Evolutionary conservation across 2,797 vertebrate species (phyloP).

Genomic region (Poecile montanus): DNA sequence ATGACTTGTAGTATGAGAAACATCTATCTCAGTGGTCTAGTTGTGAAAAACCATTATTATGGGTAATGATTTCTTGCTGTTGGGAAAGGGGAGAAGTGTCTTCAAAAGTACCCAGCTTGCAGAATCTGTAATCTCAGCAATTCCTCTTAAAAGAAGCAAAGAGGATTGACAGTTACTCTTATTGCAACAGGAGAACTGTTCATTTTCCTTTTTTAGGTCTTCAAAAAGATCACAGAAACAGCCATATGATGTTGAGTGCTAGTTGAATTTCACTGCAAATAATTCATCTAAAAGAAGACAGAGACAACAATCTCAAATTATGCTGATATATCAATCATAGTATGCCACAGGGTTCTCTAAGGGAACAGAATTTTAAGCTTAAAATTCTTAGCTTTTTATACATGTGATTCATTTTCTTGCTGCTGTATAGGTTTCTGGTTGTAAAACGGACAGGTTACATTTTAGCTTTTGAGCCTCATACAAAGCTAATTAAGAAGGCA

Average conservation of each 20-base stretch:
- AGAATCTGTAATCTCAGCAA: neutral
- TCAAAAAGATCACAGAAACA: neutral
- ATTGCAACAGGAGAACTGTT: neutral
- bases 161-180: neutral
- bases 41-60: neutral
- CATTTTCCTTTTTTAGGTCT: conserved; percentile 4
- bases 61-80: neutral
- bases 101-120: neutral
- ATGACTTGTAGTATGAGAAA: neutral
- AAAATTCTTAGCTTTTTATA: neutral
- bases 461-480: neutral
- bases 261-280: conserved; percentile 14
- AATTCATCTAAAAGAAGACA: neutral
- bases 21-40: neutral
- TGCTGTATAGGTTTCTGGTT: neutral
- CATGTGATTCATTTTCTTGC: neutral
- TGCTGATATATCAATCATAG: neutral
- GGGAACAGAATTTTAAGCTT: neutral
- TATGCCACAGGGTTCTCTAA: neutral
- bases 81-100: neutral
- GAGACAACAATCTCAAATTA: neutral
- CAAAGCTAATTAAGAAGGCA: neutral
- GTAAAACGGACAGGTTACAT: neutral
- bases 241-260: neutral
- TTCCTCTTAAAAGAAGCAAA: neutral